phyloP scores from a whole-genome alignment of 1,140 invertebrate genomes.

The Nasonia giraulti region DNA sequence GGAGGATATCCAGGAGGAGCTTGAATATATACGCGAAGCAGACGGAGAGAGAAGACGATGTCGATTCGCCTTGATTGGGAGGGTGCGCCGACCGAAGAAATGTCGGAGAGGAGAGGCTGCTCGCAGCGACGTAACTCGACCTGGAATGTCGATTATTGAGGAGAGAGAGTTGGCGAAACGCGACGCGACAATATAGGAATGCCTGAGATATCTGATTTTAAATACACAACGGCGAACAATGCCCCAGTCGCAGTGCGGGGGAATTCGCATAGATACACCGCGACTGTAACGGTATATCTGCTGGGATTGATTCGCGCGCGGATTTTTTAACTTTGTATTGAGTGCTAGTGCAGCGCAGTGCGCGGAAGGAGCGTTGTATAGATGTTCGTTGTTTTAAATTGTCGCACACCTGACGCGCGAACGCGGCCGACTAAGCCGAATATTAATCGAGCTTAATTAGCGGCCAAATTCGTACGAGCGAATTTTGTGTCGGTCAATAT shows the following conservation, averaged over 20 bases:
- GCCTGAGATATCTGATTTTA: constrained; percentile 41
- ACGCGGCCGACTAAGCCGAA: no score
- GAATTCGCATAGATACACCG: not conserved
- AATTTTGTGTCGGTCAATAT: not conserved
- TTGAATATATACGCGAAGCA: not conserved
- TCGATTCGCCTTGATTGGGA: constrained; percentile 21
- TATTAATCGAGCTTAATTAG: not conserved
- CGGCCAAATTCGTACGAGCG: not conserved
- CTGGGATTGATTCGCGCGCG: not conserved
- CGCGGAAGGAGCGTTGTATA: not conserved
- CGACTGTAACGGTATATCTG: constrained; percentile 2
- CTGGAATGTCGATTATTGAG: constrained; percentile 42
- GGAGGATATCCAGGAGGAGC: not conserved
- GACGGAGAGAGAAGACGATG: not conserved
- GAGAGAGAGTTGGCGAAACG: not conserved
- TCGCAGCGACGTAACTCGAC: constrained; percentile 28
- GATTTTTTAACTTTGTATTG: no score
- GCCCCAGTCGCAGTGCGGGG: not conserved
- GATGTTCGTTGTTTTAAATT: not conserved
- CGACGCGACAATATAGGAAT: constrained; percentile 37
- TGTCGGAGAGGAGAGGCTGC: constrained; percentile 3
- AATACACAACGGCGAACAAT: constrained; percentile 33
- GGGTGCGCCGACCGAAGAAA: constrained; percentile 26
- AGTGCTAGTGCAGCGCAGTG: no score
- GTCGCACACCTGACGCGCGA: no score